Evolutionary conservation across 2,113 vertebrate genomes (phyloP).

Genomic region (Microcebus griseorufus): DNA sequence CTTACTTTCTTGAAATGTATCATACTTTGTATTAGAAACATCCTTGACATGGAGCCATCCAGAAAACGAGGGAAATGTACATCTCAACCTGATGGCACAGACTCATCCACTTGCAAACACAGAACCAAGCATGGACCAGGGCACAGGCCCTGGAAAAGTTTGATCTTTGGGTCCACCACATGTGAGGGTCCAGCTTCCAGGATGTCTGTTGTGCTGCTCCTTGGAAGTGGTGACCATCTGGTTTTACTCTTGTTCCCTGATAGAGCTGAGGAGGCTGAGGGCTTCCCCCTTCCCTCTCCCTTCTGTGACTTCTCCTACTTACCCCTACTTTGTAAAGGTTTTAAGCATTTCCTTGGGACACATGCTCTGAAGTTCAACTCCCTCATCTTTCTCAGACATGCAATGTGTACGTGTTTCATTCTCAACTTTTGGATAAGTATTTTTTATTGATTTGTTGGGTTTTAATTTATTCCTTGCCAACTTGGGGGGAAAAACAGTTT

Average conservation of each 20-base stretch:
- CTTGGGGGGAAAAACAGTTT: background rate
- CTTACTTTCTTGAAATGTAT: background rate
- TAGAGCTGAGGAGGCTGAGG: background rate
- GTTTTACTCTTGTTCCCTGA: background rate
- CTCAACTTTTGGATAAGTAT: background rate
- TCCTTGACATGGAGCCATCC: background rate
- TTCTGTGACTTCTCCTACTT: background rate
- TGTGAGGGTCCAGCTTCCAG: background rate
- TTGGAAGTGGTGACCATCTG: background rate
- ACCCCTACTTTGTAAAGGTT: background rate
- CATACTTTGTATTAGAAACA: background rate
- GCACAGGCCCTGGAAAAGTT: background rate
- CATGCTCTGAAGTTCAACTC: background rate
- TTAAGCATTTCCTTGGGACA: background rate
- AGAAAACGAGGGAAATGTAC: background rate
- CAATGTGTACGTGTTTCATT: background rate
- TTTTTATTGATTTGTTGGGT: background rate
- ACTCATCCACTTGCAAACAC: background rate
- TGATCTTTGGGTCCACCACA: background rate
- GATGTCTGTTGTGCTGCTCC: background rate
- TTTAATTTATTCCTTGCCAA: constrained; percentile 43
- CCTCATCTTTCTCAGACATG: background rate
- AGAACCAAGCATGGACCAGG: background rate
- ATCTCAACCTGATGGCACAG: background rate
- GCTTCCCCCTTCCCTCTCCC: too few relatives aligned